phyloP scores from a whole-genome alignment of 2,113 vertebrate species.

The Nematolebias whitei region DNA sequence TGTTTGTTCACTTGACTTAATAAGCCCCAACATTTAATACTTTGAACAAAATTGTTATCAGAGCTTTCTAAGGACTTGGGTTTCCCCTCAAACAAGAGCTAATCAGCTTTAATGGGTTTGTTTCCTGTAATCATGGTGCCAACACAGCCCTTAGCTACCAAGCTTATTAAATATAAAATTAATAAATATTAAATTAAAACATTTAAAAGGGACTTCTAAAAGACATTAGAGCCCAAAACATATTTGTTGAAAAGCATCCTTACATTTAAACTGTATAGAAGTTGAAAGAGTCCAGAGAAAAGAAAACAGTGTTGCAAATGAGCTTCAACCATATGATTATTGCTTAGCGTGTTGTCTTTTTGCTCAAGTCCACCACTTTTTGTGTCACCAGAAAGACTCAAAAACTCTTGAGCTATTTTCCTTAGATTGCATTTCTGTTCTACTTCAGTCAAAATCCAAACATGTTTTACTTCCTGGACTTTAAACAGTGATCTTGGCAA shows the following conservation, averaged over 20 bases:
- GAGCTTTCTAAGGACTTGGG: conserved; percentile 63
- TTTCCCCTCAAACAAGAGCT: conserved; percentile 80
- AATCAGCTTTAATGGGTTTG: conserved; percentile 91
- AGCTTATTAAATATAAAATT: conserved; percentile 93
- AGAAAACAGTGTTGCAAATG: too few relatives aligned
- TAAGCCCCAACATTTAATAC: conserved; percentile 62
- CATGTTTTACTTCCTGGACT: neutral
- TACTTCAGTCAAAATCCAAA: neutral
- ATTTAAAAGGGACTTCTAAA: conserved; percentile 85
- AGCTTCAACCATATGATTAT: too few relatives aligned
- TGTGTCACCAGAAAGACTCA: too few relatives aligned
- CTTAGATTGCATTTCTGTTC: neutral
- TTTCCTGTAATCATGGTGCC: conserved; percentile 87
- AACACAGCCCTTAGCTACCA: conserved; percentile 85
- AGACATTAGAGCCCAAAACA: conserved; percentile 65
- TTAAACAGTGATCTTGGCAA: conserved; percentile 25
- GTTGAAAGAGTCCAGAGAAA: too few relatives aligned
- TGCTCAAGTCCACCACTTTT: too few relatives aligned
- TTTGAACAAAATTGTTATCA: conserved; percentile 65
- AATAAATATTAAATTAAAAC: conserved; percentile 75
- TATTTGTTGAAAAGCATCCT: conserved; percentile 35
- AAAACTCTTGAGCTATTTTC: neutral
- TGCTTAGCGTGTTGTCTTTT: too few relatives aligned
- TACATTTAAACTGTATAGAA: conserved; percentile 13
- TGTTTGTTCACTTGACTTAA: conserved; percentile 47